Evolutionary conservation across 2,113 vertebrate genomes (phyloP), one percentile per base, ranked within the genome.

Genomic region (Pseudorasbora parva): DNA sequence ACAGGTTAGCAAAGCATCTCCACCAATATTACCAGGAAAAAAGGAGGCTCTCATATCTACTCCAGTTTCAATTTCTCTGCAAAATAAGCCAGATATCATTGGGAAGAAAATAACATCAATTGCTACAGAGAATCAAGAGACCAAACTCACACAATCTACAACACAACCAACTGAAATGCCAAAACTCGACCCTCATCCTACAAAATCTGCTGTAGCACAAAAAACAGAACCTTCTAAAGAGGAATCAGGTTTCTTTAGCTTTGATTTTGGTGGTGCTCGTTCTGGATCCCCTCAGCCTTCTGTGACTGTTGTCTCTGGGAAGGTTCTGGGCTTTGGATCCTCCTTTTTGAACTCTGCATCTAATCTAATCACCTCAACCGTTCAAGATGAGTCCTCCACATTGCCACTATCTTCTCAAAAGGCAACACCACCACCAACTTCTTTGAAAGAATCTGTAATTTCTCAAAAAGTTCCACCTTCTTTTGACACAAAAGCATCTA

Each of bases 281-380:
- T 84, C 87, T 81, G 84, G 79, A 30, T 82, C 89, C 21, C 86
- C 89, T 72, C 89, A 96, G 21, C 90, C 92, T 21, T 6, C 87
- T 64, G 92, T 94, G 87, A 95, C 95, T 30, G 96, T 92, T 30
- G 91, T 93, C 57, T 90, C 92, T 41, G 93, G 93, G 30, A 94
- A 94, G 81, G 92, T 95, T 90, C 90, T 96, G 94, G 88, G 90
- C 87, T 92, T 86, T 84, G 85, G 92, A 5, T 86, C 94, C 81
- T 86, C 94, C 25, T 92, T 95, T 84, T 89, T 95, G 77, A 94
- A 87, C 85, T 93, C 94, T 47, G 94, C 94, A 30, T 94, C 94
- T 7, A 94, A 87, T 88, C 88, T 94, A 47, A 93, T 95, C 83
- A 89, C 92, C 1, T 91, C 93, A 66, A 86, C 93, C 75, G 91